These are phyloP conservation scores for Seriola dumerili DNA, from an alignment of 2,113 vertebrate genomes.

Conservation along the genomic window DNA sequence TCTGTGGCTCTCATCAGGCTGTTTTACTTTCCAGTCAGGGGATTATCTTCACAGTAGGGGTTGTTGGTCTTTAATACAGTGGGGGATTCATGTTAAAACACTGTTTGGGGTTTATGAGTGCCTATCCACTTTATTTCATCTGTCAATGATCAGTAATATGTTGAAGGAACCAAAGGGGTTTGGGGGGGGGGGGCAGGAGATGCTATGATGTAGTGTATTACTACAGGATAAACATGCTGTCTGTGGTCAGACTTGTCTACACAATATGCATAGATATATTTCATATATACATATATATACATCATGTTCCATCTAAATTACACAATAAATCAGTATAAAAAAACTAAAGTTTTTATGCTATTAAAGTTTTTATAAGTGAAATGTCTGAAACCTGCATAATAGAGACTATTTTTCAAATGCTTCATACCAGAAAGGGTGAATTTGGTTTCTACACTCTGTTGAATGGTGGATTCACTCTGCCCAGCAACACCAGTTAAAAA, in stretches of 20 bases:
- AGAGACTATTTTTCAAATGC: too few relatives aligned
- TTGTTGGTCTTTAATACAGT: conserved; percentile 30
- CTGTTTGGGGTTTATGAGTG: conserved; percentile 53
- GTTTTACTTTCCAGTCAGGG: conserved; percentile 29
- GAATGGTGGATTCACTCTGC: background rate
- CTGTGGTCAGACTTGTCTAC: background rate
- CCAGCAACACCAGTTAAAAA: conserved; percentile 5
- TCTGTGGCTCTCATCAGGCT: background rate
- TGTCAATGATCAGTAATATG: conserved; percentile 18
- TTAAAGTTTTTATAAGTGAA: too few relatives aligned
- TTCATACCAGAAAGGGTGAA: too few relatives aligned
- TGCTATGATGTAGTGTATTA: background rate
- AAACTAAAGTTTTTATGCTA: too few relatives aligned
- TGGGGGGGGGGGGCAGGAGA: background rate
- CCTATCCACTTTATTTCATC: conserved; percentile 15
- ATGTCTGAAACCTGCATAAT: too few relatives aligned
- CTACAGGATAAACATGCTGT: background rate
- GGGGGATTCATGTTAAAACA: conserved; percentile 32
- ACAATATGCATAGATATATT: background rate
- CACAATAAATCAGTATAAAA: too few relatives aligned
- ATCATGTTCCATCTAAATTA: background rate
- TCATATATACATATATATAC: too few relatives aligned
- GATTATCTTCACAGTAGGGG: conserved; percentile 68
- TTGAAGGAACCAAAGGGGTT: conserved; percentile 9
- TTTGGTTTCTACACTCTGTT: background rate